Evolutionary conservation across 1,140 invertebrate species (phyloP), one percentile per base, ranked within the genome.

Genomic region (Zeugodacus cucurbitae): DNA sequence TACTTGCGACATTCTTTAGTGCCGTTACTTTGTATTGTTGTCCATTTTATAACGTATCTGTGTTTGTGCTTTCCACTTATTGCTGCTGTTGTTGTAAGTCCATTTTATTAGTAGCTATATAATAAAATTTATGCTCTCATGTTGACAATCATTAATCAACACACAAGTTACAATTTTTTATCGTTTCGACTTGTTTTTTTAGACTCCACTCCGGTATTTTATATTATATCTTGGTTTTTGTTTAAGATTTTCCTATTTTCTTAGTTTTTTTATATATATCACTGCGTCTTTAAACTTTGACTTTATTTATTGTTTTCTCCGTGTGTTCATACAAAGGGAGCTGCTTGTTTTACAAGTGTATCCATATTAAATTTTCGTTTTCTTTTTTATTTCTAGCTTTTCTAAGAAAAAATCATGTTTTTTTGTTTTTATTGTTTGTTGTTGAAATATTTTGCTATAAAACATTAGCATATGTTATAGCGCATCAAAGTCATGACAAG

Each of bases 131-230:
- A 82, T 82, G 74, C 74, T 41, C 41, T 82, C 74, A 82, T 82
- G 74, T 82, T 82, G 74, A 82, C 74, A 82, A 82, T 82, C 74
- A 82, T 82, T 82, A 82, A 82, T 82, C 74, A 82, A 48, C 74
- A 82, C 74, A 82, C 74, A 48, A 82, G 74, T 82, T 48, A 44
- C 74, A 82, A 82, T 82, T 48, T 82, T 82, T 82, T 82, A 82
- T 82, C 20, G 74, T 8, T 54, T 11, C 3, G 34, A 48, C 44
- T 48, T 82, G 22, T 48, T 48, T 22, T 22, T 32, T 82, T 54
- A 6, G 10, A 29, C 44, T 82, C 26, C 17, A 14, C 34, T 22
- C 20, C 8, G 67, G 34, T 74, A 2, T 32, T 67, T 67, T 67
- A 5, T 26, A 11, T 32, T 67, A 34, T 32, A 41, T 41, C 17